These are phyloP conservation scores for Trochalopteron elliotii DNA, from an alignment of 2,113 vertebrate genomes.

Conservation along the genomic window DNA sequence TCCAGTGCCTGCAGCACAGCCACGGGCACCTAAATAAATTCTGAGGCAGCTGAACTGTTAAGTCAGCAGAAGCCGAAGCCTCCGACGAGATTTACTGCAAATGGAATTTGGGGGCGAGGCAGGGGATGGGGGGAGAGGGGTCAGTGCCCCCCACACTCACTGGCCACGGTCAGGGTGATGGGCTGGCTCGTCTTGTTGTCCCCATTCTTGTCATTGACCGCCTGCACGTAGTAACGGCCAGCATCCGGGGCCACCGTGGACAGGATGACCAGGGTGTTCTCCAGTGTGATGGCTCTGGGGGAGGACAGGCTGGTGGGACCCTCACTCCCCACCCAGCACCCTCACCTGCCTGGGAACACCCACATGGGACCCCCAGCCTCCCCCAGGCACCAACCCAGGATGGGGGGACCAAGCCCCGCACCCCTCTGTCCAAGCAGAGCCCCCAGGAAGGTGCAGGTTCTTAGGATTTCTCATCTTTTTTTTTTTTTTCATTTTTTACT, in stretches of 20 bases:
- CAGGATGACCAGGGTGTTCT: constrained; percentile 96
- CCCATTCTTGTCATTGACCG: constrained; percentile 96
- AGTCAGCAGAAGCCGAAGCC: constrained; percentile 23
- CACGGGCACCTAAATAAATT: neutral
- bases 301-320: accelerated
- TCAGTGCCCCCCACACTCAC: constrained; percentile 74
- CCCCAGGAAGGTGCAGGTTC: neutral
- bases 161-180: constrained; percentile 89
- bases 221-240: constrained; percentile 95
- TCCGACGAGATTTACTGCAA: constrained; percentile 51
- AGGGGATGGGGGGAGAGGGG: neutral
- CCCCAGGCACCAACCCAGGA: neutral
- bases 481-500: neutral
- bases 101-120: neutral
- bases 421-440: accelerated
- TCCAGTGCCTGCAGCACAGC: neutral
- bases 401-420: neutral
- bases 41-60: neutral
- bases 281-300: constrained; percentile 91
- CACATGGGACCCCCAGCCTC: neutral
- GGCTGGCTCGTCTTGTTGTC: constrained; percentile 99
- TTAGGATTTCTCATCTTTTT: neutral
- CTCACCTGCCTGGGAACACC: neutral
- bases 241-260: constrained; percentile 93
- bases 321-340: neutral